A percentile compares a stretch with the other conserved stretches of the same genome.
Evolutionary conservation across 2,113 vertebrate genomes (phyloP).

Genomic region (Toxotes jaculatrix): DNA sequence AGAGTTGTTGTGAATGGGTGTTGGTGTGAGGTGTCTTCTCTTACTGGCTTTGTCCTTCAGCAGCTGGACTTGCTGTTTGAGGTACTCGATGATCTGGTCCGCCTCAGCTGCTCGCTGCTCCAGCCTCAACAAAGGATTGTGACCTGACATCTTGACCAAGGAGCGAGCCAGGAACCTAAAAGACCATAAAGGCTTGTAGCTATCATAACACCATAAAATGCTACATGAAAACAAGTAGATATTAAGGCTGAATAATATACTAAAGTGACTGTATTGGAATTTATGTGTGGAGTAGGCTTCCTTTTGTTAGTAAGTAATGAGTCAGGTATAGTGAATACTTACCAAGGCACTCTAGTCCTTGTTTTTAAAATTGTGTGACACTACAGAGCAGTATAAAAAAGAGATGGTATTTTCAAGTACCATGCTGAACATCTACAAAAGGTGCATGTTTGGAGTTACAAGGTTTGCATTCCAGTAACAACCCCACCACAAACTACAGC

Average conservation of each 20-base stretch:
- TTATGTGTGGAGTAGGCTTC: neutral
- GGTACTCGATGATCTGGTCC: constrained; percentile 95
- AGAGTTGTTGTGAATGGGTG: neutral
- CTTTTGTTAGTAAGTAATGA: neutral
- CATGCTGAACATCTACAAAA: constrained; percentile 40
- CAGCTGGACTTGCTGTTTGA: constrained; percentile 96
- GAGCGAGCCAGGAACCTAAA: constrained; percentile 88
- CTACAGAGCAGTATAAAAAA: neutral
- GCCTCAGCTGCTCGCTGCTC: constrained; percentile 95
- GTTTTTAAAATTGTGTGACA: constrained; percentile 11
- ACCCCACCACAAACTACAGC: constrained; percentile 62
- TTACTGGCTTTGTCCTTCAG: constrained; percentile 98
- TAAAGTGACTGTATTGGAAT: neutral
- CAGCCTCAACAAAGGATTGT: constrained; percentile 89
- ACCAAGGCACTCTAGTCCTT: neutral
- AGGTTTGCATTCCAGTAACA: constrained; percentile 52
- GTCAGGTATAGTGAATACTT: neutral
- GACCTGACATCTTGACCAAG: constrained; percentile 91
- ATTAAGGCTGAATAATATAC: neutral
- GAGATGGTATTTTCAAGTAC: constrained; percentile 19
- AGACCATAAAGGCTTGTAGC: constrained; percentile 26
- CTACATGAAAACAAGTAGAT: neutral
- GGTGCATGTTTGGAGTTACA: constrained; percentile 48
- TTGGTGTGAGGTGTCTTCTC: constrained; percentile 51
- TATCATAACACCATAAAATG: neutral